phyloP scores from a whole-genome alignment of 2,797 vertebrate species.

The Crocodylus rhombifer region DNA sequence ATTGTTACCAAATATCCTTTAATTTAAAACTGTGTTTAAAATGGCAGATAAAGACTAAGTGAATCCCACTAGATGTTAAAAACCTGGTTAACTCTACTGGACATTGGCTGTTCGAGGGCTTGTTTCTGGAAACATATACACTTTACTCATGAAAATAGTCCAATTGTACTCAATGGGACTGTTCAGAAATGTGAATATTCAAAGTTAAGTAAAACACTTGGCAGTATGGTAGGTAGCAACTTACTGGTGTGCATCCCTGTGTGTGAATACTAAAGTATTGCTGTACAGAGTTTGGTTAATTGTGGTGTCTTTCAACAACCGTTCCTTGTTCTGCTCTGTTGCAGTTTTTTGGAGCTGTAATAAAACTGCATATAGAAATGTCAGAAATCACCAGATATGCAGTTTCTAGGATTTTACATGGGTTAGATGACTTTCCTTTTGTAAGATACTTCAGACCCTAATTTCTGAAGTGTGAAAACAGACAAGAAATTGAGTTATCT shows the following conservation, averaged over 20 bases:
- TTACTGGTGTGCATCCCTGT: fast-evolving
- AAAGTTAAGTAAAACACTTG: not conserved
- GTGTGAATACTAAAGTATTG: not conserved
- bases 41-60: constrained; percentile 55
- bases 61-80: constrained; percentile 29
- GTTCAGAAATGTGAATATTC: not conserved
- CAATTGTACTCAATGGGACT: not conserved
- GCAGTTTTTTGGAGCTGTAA: not conserved
- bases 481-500: not conserved
- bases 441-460: not conserved
- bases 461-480: not conserved
- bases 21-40: constrained; percentile 50
- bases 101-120: not conserved
- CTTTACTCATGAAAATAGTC: fast-evolving
- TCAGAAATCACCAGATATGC: not conserved
- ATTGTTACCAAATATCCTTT: constrained; percentile 29
- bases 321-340: not conserved
- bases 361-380: not conserved
- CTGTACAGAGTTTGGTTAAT: not conserved
- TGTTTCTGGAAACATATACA: not conserved
- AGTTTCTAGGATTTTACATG: not conserved
- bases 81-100: constrained; percentile 38
- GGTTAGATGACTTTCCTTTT: not conserved
- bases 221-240: not conserved
- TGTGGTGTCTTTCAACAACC: not conserved